Evolutionary conservation across 2,888 invertebrate species (phyloP), one percentile per base, ranked within the genome.

Genomic region (Melinaea menophilus): DNA sequence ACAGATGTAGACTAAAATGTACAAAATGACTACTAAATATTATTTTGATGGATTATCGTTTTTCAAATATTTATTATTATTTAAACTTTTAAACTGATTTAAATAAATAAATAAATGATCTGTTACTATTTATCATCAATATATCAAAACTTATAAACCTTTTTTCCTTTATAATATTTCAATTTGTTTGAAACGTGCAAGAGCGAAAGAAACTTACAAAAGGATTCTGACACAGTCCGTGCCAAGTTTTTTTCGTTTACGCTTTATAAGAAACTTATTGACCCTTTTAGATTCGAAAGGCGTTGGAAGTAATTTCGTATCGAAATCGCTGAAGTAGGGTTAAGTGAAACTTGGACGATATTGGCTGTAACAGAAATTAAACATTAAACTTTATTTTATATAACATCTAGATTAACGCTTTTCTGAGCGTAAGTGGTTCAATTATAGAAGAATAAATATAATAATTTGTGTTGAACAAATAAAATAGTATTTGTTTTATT

Each of bases 281-380:
- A 77, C 74, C 75, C 75, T 75, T 79, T 73, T 69, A 63, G 58
- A 70, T 69, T 71, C 68, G 65, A 73, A 75, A 73, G 71, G 71
- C 71, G 70, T 68, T 70, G 69, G 67, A 72, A 73, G 73, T 76
- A 76, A 77, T 77, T 78, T 72, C 75, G 75, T 76, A 78, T 78
- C 72, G 75, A 68, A 75, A 67, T 65, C 58, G 68, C 60, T 66
- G 59, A 63, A 75, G 72, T 72, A 69, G 69, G 68, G 69, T 73
- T 72, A 66, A 64, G 72, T 69, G 70, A 65, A 70, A 71, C 63
- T 65, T 63, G 60, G 58, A 63, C 51, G 69, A 70, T 73, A 74
- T 73, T 73, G 67, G 71, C 71, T 37, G 55, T 61, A 55, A 62
- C 55, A 56, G 60, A 68, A 67, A 71, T 69, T 69, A 69, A 74